Evolutionary conservation across 2,797 vertebrate genomes (phyloP).

Genomic region (Bradypodion pumilum): DNA sequence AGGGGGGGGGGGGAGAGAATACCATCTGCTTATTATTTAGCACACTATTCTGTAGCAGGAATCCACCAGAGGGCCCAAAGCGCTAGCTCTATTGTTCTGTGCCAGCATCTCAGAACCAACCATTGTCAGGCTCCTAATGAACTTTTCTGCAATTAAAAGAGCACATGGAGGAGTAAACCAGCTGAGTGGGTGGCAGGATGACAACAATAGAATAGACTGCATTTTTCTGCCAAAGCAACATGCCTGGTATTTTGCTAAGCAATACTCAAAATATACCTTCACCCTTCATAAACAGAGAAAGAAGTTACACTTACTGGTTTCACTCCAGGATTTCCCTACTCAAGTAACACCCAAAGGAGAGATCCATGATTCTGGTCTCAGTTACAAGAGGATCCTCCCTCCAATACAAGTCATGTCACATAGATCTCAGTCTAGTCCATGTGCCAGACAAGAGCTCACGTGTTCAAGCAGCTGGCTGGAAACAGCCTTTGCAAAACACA

Average conservation of each 20-base stretch:
- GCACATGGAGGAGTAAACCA: conserved; percentile 34
- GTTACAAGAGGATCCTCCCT: conserved; percentile 4
- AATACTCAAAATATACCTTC: not conserved
- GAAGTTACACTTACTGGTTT: not conserved
- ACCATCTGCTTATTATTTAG: conserved; percentile 83
- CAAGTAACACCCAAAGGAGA: not conserved
- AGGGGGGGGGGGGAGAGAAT: conserved; percentile 5
- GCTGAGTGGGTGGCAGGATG: not conserved
- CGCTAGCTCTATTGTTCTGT: conserved; percentile 84
- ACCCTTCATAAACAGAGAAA: not conserved
- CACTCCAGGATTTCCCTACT: not conserved
- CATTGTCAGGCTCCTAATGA: conserved; percentile 61
- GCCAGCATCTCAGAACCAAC: conserved; percentile 78
- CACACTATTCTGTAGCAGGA: conserved; percentile 77
- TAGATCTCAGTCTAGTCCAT: not conserved
- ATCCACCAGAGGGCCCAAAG: conserved; percentile 68
- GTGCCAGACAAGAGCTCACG: not conserved
- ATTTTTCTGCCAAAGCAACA: not conserved
- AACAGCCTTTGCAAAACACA: not conserved
- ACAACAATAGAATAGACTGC: not conserved
- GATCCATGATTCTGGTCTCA: not conserved
- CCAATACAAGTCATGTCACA: not conserved
- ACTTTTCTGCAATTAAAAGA: conserved; percentile 60
- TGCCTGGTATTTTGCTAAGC: not conserved
- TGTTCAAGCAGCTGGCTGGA: not conserved